Percentiles rank a stretch among this genome's conserved stretches.
These are phyloP conservation scores for Hoplostethus mediterraneus DNA, from an alignment of 2,797 vertebrate species.

Conservation along the genomic window DNA sequence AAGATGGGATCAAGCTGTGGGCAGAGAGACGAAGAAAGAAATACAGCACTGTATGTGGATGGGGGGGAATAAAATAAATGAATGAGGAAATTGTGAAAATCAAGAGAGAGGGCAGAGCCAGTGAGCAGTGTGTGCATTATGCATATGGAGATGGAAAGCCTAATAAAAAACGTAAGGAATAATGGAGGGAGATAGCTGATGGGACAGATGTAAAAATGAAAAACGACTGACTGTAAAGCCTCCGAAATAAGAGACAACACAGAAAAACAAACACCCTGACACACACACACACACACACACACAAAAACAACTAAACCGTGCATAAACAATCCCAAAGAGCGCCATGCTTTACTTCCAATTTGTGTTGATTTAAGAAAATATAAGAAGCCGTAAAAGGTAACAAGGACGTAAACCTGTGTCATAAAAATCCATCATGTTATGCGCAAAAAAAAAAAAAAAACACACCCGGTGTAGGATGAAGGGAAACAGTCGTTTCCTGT, in stretches of 20 bases:
- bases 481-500: no score
- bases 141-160: conserved; percentile 48
- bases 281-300: not conserved
- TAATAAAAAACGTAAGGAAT: conserved; percentile 46
- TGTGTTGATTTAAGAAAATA: conserved; percentile 82
- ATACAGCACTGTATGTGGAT: not conserved
- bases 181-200: conserved; percentile 42
- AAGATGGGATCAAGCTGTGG: not conserved
- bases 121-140: conserved; percentile 46
- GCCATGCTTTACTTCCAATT: conserved; percentile 79
- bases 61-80: not conserved
- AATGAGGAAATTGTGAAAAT: conserved; percentile 17
- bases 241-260: conserved; percentile 42
- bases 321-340: conserved; percentile 73
- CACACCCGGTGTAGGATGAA: conserved; percentile 1
- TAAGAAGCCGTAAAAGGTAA: conserved; percentile 78
- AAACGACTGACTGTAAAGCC: conserved; percentile 61
- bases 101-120: not conserved
- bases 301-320: conserved; percentile 50
- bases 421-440: conserved; percentile 72
- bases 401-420: conserved; percentile 71
- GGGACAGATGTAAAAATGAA: conserved; percentile 61
- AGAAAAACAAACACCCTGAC: conserved; percentile 20
- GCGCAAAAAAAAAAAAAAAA: no score
- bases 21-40: conserved; percentile 1